Evolutionary conservation across 2,888 invertebrate genomes (phyloP).

Genomic region (Ormyrus labotus): DNA sequence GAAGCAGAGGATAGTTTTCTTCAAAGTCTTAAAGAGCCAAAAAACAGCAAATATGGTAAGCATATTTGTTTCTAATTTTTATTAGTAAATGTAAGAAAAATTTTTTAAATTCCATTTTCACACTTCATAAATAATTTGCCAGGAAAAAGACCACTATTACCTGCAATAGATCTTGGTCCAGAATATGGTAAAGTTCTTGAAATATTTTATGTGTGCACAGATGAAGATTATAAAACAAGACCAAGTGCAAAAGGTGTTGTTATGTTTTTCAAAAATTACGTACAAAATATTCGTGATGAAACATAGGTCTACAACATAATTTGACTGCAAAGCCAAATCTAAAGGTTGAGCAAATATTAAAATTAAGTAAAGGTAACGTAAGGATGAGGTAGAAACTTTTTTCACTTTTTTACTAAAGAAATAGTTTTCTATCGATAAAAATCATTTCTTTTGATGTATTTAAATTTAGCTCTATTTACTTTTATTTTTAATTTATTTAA

Average conservation of each 20-base stretch:
- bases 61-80: conserved; percentile 1
- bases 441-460: too few relatives aligned
- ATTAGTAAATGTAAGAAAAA: background rate
- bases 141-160: conserved; percentile 85
- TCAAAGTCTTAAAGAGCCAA: conserved; percentile 53
- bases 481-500: too few relatives aligned
- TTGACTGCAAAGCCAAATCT: too few relatives aligned
- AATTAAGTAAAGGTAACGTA: too few relatives aligned
- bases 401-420: too few relatives aligned
- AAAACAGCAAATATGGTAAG: conserved; percentile 57
- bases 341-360: too few relatives aligned
- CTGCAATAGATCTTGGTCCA: conserved; percentile 79
- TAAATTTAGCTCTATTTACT: too few relatives aligned
- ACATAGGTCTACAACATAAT: background rate
- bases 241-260: conserved; percentile 80
- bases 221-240: conserved; percentile 78
- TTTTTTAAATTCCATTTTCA: conserved; percentile 51
- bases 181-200: conserved; percentile 82
- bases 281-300: conserved; percentile 52
- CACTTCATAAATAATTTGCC: conserved; percentile 17
- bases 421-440: too few relatives aligned
- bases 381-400: too few relatives aligned
- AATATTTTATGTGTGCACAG: conserved; percentile 85
- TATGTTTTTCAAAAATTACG: conserved; percentile 73
- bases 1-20: conserved; percentile 63